Conservation (phyloP, 2,888 invertebrate genomes). For the Slavum lentiscoides region DNA sequence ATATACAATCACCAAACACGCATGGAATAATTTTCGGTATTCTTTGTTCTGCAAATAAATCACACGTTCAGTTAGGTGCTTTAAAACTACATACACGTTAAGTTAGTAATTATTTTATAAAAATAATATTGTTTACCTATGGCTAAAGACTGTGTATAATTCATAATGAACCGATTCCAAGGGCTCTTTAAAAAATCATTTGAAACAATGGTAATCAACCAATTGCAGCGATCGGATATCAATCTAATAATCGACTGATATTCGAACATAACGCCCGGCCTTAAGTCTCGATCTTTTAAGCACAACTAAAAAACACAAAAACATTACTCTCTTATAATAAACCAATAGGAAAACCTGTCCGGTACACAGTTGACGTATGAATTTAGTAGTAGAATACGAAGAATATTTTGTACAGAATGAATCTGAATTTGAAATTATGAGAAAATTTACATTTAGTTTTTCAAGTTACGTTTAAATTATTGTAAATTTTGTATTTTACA, state of each 20-base stretch:
- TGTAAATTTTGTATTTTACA: too few species aligned
- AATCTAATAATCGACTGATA: conserved; percentile 73
- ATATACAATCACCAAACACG: conserved; percentile 67
- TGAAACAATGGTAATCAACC: conserved; percentile 78
- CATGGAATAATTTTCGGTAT: conserved; percentile 73
- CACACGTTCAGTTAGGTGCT: neutral
- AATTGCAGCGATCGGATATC: conserved; percentile 76
- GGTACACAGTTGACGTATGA: too few species aligned
- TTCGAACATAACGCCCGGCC: conserved; percentile 72
- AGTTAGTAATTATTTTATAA: conserved; percentile 4
- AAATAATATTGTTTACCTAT: conserved; percentile 67
- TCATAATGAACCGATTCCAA: conserved; percentile 76
- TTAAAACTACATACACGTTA: neutral
- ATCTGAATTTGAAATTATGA: too few species aligned
- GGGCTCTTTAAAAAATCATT: conserved; percentile 74
- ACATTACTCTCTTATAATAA: too few species aligned
- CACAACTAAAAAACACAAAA: conserved; percentile 66
- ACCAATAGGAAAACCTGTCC: too few species aligned
- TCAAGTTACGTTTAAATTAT: too few species aligned
- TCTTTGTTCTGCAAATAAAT: conserved; percentile 61
- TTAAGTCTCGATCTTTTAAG: conserved; percentile 73
- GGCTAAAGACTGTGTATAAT: conserved; percentile 78
- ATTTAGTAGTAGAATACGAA: too few species aligned
- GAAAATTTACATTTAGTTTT: too few species aligned
- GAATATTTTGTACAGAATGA: too few species aligned